These are phyloP conservation scores for Teleogryllus oceanicus DNA, from an alignment of 2,888 invertebrate genomes.

Conservation along the genomic window DNA sequence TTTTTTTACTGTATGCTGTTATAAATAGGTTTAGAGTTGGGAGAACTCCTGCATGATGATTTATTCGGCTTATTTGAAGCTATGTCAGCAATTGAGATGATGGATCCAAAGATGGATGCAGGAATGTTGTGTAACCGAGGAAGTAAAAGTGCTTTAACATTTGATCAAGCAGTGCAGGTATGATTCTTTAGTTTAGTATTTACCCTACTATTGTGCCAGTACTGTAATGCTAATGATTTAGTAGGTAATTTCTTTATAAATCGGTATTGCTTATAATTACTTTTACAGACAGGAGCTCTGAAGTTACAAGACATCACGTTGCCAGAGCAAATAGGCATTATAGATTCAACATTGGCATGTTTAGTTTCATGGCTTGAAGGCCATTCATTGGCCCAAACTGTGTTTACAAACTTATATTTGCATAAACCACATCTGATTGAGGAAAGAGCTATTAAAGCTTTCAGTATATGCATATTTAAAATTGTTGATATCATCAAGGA, in stretches of 20 bases:
- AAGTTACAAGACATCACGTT: slow-evolving; percentile 73
- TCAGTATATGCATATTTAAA: slow-evolving; percentile 83
- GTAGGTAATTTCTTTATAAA: neutral
- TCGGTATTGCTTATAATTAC: slow-evolving; percentile 20
- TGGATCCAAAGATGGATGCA: slow-evolving; percentile 99
- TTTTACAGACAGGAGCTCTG: slow-evolving; percentile 65
- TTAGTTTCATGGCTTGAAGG: slow-evolving; percentile 98
- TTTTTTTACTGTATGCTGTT: slow-evolving; percentile 19
- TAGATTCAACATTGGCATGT: slow-evolving; percentile 90
- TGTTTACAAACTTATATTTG: slow-evolving; percentile 92
- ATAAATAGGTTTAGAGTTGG: slow-evolving; percentile 70
- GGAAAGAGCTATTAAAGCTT: slow-evolving; percentile 79
- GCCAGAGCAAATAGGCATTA: slow-evolving; percentile 83
- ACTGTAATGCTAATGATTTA: neutral
- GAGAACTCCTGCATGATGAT: slow-evolving; percentile 88
- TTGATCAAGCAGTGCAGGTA: slow-evolving; percentile 81
- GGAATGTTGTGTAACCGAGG: slow-evolving; percentile 94
- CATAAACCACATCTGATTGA: slow-evolving; percentile 84
- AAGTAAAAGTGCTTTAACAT: slow-evolving; percentile 76
- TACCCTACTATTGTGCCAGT: too few relatives aligned
- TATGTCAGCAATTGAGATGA: slow-evolving; percentile 99
- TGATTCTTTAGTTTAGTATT: slow-evolving; percentile 34
- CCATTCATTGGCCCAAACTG: slow-evolving; percentile 92
- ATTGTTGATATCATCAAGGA: slow-evolving; percentile 85
- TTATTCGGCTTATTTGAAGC: slow-evolving; percentile 92